phyloP scores from a whole-genome alignment of 2,113 vertebrate genomes.

The Holacanthus passer region DNA sequence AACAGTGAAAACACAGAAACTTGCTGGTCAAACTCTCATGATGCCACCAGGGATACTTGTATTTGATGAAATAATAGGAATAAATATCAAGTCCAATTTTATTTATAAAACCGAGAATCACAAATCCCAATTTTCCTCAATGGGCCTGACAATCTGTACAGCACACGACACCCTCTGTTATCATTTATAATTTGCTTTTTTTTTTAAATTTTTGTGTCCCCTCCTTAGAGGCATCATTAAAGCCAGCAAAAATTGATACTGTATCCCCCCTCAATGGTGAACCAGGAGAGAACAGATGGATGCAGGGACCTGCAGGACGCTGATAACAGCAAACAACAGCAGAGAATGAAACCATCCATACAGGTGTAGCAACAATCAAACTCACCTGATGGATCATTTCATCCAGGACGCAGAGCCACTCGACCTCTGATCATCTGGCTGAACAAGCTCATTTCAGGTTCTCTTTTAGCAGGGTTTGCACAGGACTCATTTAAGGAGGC shows the following conservation, averaged over 20 bases:
- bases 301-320: not conserved
- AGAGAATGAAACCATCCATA: not conserved
- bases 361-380: not conserved
- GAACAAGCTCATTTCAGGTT: not conserved
- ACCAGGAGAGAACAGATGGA: too few species aligned
- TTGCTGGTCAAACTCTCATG: not conserved
- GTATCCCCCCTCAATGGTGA: not conserved
- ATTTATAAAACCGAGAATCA: too few species aligned
- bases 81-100: too few species aligned
- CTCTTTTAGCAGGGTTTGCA: not conserved
- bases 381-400: not conserved
- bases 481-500: not conserved
- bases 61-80: not conserved
- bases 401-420: not conserved
- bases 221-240: not conserved
- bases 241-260: not conserved
- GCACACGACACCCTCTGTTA: too few species aligned
- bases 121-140: too few species aligned
- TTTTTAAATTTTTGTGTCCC: too few species aligned
- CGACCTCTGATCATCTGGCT: not conserved
- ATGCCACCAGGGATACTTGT: not conserved
- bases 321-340: not conserved
- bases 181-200: not conserved
- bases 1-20: not conserved
- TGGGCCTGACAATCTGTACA: too few species aligned